Evolutionary conservation across 2,797 vertebrate genomes (phyloP).

Genomic region (Chromis chromis): DNA sequence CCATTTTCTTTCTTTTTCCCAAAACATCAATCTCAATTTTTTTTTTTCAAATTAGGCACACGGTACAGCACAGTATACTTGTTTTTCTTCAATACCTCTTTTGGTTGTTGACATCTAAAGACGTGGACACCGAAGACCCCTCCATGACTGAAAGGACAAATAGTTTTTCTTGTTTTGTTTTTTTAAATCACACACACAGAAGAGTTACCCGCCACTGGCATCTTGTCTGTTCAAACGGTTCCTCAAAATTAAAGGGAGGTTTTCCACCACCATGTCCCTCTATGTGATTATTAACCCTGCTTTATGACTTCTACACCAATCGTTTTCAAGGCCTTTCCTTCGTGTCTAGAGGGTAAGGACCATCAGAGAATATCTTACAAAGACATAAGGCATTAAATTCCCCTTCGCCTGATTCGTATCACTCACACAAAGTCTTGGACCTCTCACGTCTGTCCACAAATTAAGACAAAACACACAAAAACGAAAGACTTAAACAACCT

Average conservation of each 20-base stretch:
- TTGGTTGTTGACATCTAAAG: constrained; percentile 74
- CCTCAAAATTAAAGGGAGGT: constrained; percentile 73
- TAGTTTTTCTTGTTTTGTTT: constrained; percentile 14
- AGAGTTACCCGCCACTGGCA: constrained; percentile 54
- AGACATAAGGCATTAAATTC: constrained; percentile 72
- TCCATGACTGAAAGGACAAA: constrained; percentile 38
- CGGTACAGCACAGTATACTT: constrained; percentile 79
- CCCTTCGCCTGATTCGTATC: constrained; percentile 24
- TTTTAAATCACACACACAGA: constrained; percentile 42
- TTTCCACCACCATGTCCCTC: constrained; percentile 21
- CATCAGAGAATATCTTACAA: constrained; percentile 29
- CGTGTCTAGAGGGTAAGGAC: constrained; percentile 19
- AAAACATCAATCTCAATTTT: constrained; percentile 54
- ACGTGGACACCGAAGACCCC: constrained; percentile 52
- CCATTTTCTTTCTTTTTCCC: constrained; percentile 49
- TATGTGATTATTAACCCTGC: constrained; percentile 41
- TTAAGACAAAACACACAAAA: constrained; percentile 36
- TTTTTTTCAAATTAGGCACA: constrained; percentile 75
- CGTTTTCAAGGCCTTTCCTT: constrained; percentile 10
- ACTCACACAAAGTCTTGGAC: constrained; percentile 33
- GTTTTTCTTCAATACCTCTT: constrained; percentile 68
- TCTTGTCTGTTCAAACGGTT: constrained; percentile 16
- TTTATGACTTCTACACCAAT: constrained; percentile 19
- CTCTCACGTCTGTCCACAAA: constrained; percentile 31
- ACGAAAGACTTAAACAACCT: constrained; percentile 24